phyloP scores from a whole-genome alignment of 2,888 invertebrate species.

The Lasioglossum pauxillum region DNA sequence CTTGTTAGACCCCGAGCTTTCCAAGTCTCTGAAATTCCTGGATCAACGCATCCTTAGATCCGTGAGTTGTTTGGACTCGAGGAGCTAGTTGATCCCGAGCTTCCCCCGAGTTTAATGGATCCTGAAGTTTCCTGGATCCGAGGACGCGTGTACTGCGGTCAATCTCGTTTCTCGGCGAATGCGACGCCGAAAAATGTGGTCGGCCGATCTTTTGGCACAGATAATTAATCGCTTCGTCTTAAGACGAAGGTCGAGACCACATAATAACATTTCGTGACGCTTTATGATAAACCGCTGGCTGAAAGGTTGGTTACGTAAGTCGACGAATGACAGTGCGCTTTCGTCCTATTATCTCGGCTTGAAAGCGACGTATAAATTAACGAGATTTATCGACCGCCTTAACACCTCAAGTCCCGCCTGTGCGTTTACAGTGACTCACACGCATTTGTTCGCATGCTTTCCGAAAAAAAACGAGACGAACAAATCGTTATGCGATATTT shows the following conservation, averaged over 20 bases:
- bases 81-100: background rate
- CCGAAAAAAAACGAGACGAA: background rate
- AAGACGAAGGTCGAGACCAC: slow-evolving; percentile 48
- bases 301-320: slow-evolving; percentile 54
- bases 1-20: background rate
- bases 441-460: background rate
- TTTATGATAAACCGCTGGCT: slow-evolving; percentile 52
- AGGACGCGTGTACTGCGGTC: background rate
- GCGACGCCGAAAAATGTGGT: slow-evolving; percentile 12
- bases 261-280: slow-evolving; percentile 53
- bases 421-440: background rate
- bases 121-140: background rate
- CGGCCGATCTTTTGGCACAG: slow-evolving; percentile 37
- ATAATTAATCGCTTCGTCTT: slow-evolving; percentile 34
- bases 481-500: background rate
- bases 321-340: slow-evolving; percentile 39
- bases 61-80: background rate
- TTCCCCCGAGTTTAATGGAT: background rate
- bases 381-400: background rate
- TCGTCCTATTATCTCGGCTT: slow-evolving; percentile 32
- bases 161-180: background rate
- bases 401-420: background rate
- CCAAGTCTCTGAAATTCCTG: background rate
- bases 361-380: slow-evolving; percentile 21
- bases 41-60: background rate